Conservation (phyloP, 2,888 invertebrate genomes). For the Teleogryllus oceanicus region DNA sequence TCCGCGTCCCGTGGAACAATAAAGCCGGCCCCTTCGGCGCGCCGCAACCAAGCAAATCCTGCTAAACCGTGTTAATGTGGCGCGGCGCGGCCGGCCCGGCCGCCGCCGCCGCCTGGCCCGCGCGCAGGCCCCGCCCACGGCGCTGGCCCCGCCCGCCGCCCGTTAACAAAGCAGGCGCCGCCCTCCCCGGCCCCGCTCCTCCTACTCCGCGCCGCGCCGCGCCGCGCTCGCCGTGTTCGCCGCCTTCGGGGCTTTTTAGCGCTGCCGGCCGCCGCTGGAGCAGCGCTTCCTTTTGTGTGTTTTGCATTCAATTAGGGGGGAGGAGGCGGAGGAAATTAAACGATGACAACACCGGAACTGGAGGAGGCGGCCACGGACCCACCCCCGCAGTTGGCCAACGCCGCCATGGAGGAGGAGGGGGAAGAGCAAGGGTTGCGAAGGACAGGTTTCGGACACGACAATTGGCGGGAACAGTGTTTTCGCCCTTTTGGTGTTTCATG, state of each 20-base stretch:
- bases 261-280: not conserved
- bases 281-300: slow-evolving; percentile 21
- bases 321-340: slow-evolving; percentile 22
- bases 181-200: not conserved
- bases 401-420: not conserved
- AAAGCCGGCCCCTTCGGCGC: not conserved
- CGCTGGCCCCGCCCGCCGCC: not conserved
- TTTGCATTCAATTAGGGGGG: slow-evolving; percentile 26
- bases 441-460: no score
- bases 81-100: not conserved
- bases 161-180: not conserved
- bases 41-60: not conserved
- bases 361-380: not conserved
- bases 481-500: no score
- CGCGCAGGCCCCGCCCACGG: not conserved
- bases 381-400: not conserved
- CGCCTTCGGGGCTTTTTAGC: not conserved
- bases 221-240: not conserved
- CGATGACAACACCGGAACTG: slow-evolving; percentile 21
- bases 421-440: not conserved
- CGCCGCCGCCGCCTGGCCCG: not conserved
- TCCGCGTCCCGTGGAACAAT: slow-evolving; percentile 1
- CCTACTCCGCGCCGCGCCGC: not conserved
- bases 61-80: not conserved
- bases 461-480: not conserved